phyloP scores from a whole-genome alignment of 2,888 invertebrate genomes.

The Apamea sordens region DNA sequence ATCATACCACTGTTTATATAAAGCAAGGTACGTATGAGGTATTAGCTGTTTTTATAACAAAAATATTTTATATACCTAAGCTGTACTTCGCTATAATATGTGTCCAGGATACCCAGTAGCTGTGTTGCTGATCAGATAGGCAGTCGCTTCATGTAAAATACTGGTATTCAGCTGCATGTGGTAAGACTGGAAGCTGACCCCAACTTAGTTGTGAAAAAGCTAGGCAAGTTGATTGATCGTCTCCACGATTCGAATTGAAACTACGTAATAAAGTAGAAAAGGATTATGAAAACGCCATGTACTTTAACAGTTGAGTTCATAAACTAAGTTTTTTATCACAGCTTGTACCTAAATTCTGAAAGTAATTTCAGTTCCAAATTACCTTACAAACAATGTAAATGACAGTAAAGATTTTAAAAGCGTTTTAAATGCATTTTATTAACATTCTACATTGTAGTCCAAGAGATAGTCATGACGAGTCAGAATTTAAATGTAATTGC shows the following conservation, averaged over 20 bases:
- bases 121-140: too few relatives aligned
- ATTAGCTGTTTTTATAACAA: too few relatives aligned
- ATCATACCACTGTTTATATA: not conserved
- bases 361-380: constrained; percentile 10
- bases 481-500: constrained; percentile 29
- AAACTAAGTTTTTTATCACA: not conserved
- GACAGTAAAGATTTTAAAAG: constrained; percentile 7
- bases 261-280: not conserved
- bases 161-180: too few relatives aligned
- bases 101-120: too few relatives aligned
- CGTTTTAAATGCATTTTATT: constrained; percentile 5
- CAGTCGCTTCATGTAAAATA: not conserved
- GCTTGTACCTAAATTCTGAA: not conserved
- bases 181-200: too few relatives aligned
- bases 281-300: too few relatives aligned
- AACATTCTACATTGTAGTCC: constrained; percentile 21
- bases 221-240: not conserved
- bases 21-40: not conserved
- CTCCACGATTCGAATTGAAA: too few relatives aligned
- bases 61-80: too few relatives aligned
- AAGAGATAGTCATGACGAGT: constrained; percentile 19
- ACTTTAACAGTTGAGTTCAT: not conserved
- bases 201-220: too few relatives aligned
- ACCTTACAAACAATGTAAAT: constrained; percentile 5
- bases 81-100: too few relatives aligned